phyloP scores from a whole-genome alignment of 1,140 invertebrate species.

The Drosophila miranda region DNA sequence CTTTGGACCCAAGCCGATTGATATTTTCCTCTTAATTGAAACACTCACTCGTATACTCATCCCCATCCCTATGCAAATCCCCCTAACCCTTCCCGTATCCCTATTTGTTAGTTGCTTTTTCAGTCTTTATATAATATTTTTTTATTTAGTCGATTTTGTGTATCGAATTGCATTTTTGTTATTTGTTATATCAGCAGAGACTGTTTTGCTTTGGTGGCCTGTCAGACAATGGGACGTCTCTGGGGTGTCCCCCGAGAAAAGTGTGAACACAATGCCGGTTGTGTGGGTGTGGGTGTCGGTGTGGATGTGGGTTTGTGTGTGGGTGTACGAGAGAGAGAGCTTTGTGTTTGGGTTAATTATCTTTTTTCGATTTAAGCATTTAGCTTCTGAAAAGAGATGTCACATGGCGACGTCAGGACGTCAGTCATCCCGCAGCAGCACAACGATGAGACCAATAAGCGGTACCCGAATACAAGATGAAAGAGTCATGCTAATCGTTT shows the following conservation, averaged over 20 bases:
- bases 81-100: too few species aligned
- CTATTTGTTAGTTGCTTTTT: background rate
- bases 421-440: slow-evolving; percentile 34
- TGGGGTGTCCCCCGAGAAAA: slow-evolving; percentile 33
- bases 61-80: background rate
- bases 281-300: slow-evolving; percentile 7
- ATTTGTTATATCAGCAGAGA: slow-evolving; percentile 52
- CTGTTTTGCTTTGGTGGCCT: slow-evolving; percentile 8
- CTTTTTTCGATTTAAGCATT: slow-evolving; percentile 60
- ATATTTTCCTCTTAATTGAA: background rate
- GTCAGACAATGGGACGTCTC: slow-evolving; percentile 68
- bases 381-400: slow-evolving; percentile 61
- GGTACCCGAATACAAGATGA: background rate
- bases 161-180: slow-evolving; percentile 56
- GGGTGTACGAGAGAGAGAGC: background rate
- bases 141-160: slow-evolving; percentile 15
- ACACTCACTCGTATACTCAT: too few species aligned
- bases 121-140: background rate
- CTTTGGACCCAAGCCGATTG: too few species aligned
- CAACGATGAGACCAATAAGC: slow-evolving; percentile 45
- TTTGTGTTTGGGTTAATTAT: slow-evolving; percentile 64
- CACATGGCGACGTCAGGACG: slow-evolving; percentile 40
- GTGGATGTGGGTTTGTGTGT: slow-evolving; percentile 22
- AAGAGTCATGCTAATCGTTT: slow-evolving; percentile 22
- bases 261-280: slow-evolving; percentile 18